Percentiles rank a stretch among this genome's conserved stretches.
Evolutionary conservation across 2,113 vertebrate genomes (phyloP).

Genomic region (Stigmatopora argus): DNA sequence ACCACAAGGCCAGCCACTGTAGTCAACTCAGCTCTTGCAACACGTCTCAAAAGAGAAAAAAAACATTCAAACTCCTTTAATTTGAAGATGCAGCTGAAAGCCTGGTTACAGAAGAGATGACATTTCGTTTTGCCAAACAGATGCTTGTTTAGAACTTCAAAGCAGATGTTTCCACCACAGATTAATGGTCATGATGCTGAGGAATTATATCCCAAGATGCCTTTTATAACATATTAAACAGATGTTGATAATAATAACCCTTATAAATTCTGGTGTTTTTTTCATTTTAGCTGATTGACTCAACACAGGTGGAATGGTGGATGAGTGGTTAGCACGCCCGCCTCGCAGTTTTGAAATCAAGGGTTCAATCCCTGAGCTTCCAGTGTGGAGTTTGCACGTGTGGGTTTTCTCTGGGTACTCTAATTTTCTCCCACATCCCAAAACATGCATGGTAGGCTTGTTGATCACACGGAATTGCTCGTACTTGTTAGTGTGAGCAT

Average conservation of each 20-base stretch:
- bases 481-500: too few species aligned
- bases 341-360: too few species aligned
- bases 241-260: constrained; percentile 21
- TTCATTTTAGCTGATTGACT: neutral
- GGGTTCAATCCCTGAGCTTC: too few species aligned
- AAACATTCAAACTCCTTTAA: constrained; percentile 43
- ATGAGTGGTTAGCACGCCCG: too few species aligned
- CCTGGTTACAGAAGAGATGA: constrained; percentile 13
- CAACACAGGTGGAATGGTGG: neutral
- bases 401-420: too few species aligned
- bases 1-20: constrained; percentile 20
- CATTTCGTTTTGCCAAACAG: constrained; percentile 11
- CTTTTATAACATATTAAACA: neutral
- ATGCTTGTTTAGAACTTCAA: constrained; percentile 6
- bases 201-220: neutral
- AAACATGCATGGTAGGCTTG: too few species aligned
- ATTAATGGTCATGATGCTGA: constrained; percentile 18
- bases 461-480: too few species aligned
- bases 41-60: constrained; percentile 25
- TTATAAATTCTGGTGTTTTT: neutral
- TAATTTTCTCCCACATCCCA: too few species aligned
- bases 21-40: constrained; percentile 17
- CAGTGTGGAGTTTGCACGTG: too few species aligned
- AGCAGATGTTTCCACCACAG: constrained; percentile 22
- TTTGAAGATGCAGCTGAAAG: constrained; percentile 30